phyloP scores from a whole-genome alignment of 2,797 vertebrate genomes.

The Malacoraja senta region DNA sequence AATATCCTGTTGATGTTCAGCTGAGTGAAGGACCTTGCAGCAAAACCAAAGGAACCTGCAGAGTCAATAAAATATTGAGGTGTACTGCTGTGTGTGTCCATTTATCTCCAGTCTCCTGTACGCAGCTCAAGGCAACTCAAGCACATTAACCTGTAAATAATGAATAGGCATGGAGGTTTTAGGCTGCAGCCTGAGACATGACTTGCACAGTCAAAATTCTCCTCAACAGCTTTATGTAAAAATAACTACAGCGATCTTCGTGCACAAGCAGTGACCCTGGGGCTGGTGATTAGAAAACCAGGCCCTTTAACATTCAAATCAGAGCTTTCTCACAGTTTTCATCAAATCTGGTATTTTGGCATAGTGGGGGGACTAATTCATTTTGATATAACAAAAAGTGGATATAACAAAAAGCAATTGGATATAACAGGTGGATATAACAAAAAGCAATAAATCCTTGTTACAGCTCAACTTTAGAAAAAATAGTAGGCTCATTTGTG shows the following conservation, averaged over 20 bases:
- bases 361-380: neutral
- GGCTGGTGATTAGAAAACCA: neutral
- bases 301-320: neutral
- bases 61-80: no score
- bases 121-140: neutral
- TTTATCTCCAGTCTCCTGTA: no score
- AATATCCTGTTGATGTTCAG: no score
- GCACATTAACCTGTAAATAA: neutral
- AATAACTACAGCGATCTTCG: neutral
- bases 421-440: no score
- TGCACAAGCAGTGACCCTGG: neutral
- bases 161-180: neutral
- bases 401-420: no score
- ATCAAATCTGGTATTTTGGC: neutral
- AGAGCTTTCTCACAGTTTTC: neutral
- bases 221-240: neutral
- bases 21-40: no score
- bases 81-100: no score
- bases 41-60: no score
- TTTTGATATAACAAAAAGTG: no score
- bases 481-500: neutral
- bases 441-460: neutral
- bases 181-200: neutral
- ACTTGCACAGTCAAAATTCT: neutral
- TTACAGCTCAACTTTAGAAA: neutral